Base-by-base conservation (phyloP, 92 coral and sea anemone species). In the Epizoanthus stellaris region DNA sequence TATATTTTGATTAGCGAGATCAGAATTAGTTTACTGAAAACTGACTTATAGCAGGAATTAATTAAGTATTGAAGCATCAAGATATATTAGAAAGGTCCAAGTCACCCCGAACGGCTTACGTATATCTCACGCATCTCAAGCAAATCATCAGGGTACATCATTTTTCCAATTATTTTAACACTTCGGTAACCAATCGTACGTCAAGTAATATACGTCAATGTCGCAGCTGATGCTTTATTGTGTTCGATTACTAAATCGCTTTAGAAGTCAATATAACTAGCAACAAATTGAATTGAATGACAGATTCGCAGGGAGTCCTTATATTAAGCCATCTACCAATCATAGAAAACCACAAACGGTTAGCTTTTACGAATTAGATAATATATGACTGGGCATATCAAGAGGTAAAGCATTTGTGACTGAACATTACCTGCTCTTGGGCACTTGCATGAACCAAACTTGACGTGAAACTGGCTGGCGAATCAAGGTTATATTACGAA, bases 161-260 rank as follows among this genome's bases (percentile, higher is more conserved):
- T 21, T 77, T 20, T 19, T 12, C 47, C 23, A 21, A 63, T 63
- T 79, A 45, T 63, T 21, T 43, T 45, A 45, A 52, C 40, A 5
- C 17, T 64, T 79, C 34, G 9, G 34, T 21, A 59, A 11, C 72
- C 83, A 62, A 63, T 63, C n/a, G n/a, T n/a, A n/a, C 59, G 57
- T 45, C 54, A 6, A 39, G 59, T 45, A 43, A 12, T 45, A 62
- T 45, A 43, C 6, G 23, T 17, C 52, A 21, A 13, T 62, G 83
- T 42, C 25, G 11, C 47, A 58, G 56, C 56, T 12, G 14, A 52
- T 52, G 56, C 15, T 11, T 52, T 52, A 52, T 52, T 52, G 56
- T 52, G 56, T 52, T 52, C 56, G 12, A 52, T 52, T 52, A 13
- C 56, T 52, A 52, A 9, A 11, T 52, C 12, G 2, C 34, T 53